Base-by-base conservation (phyloP, 2,113 vertebrate genomes). In the Gallinago paraguaiae region DNA sequence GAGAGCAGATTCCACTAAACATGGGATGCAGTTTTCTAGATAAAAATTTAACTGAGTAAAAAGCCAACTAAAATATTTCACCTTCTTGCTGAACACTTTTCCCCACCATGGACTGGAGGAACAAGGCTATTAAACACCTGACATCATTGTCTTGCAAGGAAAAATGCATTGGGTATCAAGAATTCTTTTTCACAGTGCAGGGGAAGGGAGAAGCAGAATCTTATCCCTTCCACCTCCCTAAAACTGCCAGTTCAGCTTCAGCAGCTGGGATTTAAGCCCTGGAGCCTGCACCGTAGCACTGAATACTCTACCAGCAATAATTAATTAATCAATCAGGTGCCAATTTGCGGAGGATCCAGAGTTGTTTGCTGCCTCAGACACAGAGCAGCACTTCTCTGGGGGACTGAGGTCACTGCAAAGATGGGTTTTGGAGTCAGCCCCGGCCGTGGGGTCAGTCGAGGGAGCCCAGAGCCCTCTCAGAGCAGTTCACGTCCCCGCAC, bases 261-360 rank as follows among this genome's bases (percentile, higher is more conserved):
- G 88, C 43, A 86, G 85, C 88, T 78, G 78, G 56, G 72, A 75
- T 77, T 95, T 60, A 89, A 87, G 68, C 80, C 79, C 79, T 39
- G 82, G 46, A 95, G 88, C 92, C 94, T 96, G 87, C 82, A 60
- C 23, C 33, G 13, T 3, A 24, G 41, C 87, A 84, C 91, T 22
- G 14, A 69, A 84, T 61, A 53, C 86, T 95, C 86, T 72, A 53
- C 59, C 72, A 88, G 90, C 86, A 91, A 72, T 94, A 97, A 97
- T 92, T 89, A 94, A 97, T 93, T 72, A 91, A 98, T 98, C 81
- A 95, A 92, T 90, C 81, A 76, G 92, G 87, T 96, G 96, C 89
- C 95, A 88, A 30, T 75, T 92, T 85, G 84, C 92, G 71, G 95
- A 95, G 95, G 86, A 96, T 94, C 96, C 67, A 45, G 9, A 92